These are phyloP conservation scores for Mallateleia sp. DNA, from an alignment of 2,888 invertebrate genomes.

Conservation along the genomic window DNA sequence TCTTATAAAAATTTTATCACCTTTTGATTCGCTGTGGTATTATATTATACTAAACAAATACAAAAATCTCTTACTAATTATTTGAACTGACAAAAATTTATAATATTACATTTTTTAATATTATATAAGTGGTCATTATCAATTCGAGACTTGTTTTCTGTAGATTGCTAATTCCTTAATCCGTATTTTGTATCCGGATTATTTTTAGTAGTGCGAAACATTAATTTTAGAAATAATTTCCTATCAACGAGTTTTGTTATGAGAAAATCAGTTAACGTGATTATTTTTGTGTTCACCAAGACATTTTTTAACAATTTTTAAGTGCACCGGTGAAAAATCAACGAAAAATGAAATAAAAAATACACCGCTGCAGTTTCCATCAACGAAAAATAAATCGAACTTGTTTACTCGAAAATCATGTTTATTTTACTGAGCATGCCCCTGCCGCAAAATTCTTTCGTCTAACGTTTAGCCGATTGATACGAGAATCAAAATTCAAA, in stretches of 20 bases:
- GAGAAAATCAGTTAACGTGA: background rate
- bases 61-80: no score
- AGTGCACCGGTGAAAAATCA: constrained; percentile 8
- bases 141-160: constrained; percentile 8
- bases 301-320: constrained; percentile 1
- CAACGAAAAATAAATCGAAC: background rate
- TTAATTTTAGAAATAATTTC: background rate
- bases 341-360: no score
- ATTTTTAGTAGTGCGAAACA: constrained; percentile 19
- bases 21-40: no score
- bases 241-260: background rate
- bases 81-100: no score
- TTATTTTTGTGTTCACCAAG: background rate
- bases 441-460: background rate
- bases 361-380: no score
- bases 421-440: background rate
- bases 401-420: constrained; percentile 21
- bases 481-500: constrained; percentile 60
- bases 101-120: no score
- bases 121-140: no score
- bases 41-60: no score
- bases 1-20: no score
- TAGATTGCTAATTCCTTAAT: constrained; percentile 27
- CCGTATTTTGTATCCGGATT: constrained; percentile 6
- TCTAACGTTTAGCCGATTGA: constrained; percentile 26